Conservation (phyloP, 2,888 invertebrate species). For the Xanthia togata region DNA sequence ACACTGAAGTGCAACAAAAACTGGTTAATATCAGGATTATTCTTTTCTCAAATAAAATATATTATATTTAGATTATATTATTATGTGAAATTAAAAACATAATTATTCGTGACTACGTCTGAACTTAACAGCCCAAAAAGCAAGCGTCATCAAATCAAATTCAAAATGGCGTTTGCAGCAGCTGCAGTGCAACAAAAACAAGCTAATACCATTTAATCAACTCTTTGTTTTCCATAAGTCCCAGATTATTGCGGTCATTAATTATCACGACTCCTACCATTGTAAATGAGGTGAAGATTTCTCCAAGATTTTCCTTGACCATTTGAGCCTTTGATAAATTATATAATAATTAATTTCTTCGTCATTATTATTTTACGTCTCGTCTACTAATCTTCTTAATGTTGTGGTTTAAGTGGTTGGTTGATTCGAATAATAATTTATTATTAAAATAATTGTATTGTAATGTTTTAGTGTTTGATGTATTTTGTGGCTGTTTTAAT, state of each 20-base stretch:
- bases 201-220: conserved; percentile 24
- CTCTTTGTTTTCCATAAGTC: conserved; percentile 37
- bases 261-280: conserved; percentile 26
- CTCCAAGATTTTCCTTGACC: conserved; percentile 61
- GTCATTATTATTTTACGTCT: conserved; percentile 44
- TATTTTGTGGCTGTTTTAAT: neutral
- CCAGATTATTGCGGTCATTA: conserved; percentile 43
- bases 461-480: neutral
- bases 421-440: conserved; percentile 28
- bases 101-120: neutral
- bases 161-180: conserved; percentile 14
- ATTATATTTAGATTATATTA: neutral
- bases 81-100: neutral
- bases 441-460: conserved; percentile 29
- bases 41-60: neutral
- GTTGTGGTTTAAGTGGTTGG: conserved; percentile 4
- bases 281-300: conserved; percentile 51
- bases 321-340: conserved; percentile 58
- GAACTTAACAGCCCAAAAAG: neutral
- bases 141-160: neutral
- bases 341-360: conserved; percentile 56
- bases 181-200: conserved; percentile 14
- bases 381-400: conserved; percentile 39
- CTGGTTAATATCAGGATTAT: neutral
- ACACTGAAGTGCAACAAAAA: conserved; percentile 20